Percentiles rank a stretch among this genome's conserved stretches.
Evolutionary conservation across 2,797 vertebrate genomes (phyloP).

Genomic region (Crotalus adamanteus): DNA sequence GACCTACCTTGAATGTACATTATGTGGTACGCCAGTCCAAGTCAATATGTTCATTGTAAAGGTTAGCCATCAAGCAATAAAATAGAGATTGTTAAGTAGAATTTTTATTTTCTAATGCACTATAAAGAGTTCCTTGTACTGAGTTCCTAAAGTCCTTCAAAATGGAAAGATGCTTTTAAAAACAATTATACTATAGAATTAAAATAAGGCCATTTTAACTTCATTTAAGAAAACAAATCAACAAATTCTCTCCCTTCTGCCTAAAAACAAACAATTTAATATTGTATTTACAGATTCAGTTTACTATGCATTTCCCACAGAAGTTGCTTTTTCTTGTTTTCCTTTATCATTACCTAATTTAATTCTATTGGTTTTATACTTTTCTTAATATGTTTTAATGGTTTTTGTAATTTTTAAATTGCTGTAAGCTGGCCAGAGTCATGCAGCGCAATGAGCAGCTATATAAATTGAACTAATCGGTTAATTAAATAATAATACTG

Average conservation of each 20-base stretch:
- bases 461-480: not conserved
- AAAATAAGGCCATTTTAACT: not conserved
- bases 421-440: not conserved
- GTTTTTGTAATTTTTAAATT: not conserved
- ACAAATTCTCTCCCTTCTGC: not conserved
- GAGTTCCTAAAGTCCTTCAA: not conserved
- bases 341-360: not conserved
- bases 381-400: not conserved
- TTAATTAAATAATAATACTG: not conserved
- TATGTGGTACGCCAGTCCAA: constrained; percentile 64
- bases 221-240: not conserved
- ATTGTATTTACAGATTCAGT: not conserved
- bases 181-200: not conserved
- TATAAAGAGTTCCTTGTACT: constrained; percentile 34
- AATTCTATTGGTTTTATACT: not conserved
- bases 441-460: not conserved
- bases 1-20: constrained; percentile 65
- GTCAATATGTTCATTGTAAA: constrained; percentile 53
- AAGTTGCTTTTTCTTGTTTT: not conserved
- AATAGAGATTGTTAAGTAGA: constrained; percentile 55
- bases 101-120: constrained; percentile 46
- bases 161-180: not conserved
- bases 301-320: not conserved
- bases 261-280: not conserved
- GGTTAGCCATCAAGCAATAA: constrained; percentile 49